These are phyloP conservation scores for Conus ventricosus DNA, from an alignment of 1,140 invertebrate species.

Conservation along the genomic window DNA sequence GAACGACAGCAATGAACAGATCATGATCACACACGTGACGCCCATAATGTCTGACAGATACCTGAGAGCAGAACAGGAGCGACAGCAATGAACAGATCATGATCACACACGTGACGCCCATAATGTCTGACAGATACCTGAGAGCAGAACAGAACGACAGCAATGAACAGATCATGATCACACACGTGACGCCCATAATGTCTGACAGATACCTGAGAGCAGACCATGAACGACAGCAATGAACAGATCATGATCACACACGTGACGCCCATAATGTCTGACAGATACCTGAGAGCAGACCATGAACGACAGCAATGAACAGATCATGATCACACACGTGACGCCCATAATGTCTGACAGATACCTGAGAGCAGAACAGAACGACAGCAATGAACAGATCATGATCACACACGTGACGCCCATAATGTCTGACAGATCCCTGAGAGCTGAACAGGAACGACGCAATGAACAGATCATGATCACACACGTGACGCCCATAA, in stretches of 20 bases:
- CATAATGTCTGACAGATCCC: slow-evolving; percentile 52
- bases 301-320: background rate
- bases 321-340: no score
- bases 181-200: slow-evolving; percentile 78
- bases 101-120: slow-evolving; percentile 79
- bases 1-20: no score
- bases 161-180: no score
- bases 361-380: slow-evolving; percentile 42
- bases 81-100: no score
- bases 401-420: slow-evolving; percentile 80
- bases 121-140: slow-evolving; percentile 54
- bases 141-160: background rate
- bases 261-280: slow-evolving; percentile 60
- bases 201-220: slow-evolving; percentile 47
- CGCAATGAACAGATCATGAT: no score
- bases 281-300: slow-evolving; percentile 46
- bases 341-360: slow-evolving; percentile 48
- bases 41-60: slow-evolving; percentile 50
- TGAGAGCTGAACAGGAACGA: slow-evolving; percentile 4
- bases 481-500: slow-evolving; percentile 78
- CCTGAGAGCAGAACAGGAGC: slow-evolving; percentile 32
- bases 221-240: background rate
- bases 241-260: no score
- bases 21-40: slow-evolving; percentile 82
- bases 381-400: no score